Evolutionary conservation across 1,140 invertebrate species (phyloP).

Genomic region (Ooceraea biroi): DNA sequence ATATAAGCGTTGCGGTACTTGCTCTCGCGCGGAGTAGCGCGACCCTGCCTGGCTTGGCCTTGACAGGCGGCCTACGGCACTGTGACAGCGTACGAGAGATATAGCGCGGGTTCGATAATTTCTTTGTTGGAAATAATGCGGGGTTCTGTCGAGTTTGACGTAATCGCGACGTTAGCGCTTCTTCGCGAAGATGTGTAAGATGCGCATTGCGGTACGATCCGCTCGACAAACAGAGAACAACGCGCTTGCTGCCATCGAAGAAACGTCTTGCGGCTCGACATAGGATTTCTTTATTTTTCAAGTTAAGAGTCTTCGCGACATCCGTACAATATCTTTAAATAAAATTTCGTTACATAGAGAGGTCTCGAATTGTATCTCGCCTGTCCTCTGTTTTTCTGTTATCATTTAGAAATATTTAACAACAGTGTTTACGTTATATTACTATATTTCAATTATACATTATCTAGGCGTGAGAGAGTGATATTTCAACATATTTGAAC

Average conservation of each 20-base stretch:
- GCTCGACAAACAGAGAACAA: neutral
- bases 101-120: constrained; percentile 38
- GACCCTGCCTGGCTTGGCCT: constrained; percentile 23
- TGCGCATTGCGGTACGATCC: neutral
- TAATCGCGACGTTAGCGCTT: constrained; percentile 2
- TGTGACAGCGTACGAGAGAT: constrained; percentile 41
- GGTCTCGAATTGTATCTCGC: too few relatives aligned
- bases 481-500: neutral
- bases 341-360: too few relatives aligned
- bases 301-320: neutral
- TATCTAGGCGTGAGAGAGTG: neutral
- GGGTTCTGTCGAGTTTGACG: constrained; percentile 35
- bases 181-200: constrained; percentile 19
- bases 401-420: neutral
- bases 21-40: constrained; percentile 1
- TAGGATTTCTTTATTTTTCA: neutral
- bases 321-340: too few relatives aligned
- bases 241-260: neutral
- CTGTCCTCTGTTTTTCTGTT: neutral
- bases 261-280: neutral
- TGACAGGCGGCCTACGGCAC: constrained; percentile 24
- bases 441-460: neutral
- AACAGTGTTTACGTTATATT: neutral
- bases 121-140: constrained; percentile 54
- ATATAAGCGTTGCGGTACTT: neutral